Evolutionary conservation across 2,888 invertebrate species (phyloP), one percentile per base, ranked within the genome.

Genomic region (Vandiemenella viatica): DNA sequence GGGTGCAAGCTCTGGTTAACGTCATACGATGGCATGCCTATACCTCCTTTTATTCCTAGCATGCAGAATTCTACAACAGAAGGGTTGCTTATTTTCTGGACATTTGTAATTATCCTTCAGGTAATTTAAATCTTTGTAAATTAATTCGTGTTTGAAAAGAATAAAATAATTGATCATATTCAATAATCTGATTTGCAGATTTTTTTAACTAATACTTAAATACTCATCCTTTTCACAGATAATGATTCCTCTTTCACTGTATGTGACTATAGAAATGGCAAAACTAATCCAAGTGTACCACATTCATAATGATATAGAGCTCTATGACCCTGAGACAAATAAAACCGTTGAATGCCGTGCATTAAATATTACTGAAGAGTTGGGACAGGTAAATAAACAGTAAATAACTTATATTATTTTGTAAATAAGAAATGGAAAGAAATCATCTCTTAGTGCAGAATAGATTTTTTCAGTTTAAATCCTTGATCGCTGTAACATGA

Each of bases 251-350:
- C 74, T 97, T 43, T 93, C 96, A 6, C 71, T 97, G 52, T 97
- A 97, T 69, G 96, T 97, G 47, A 92, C 95, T 3, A 80, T 97
- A 61, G 97, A 97, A 69, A 79, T 97, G 73, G 89, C 95, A 58
- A 97, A 96, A 68, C 77, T 96, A 54, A 76, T 90, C 52, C 96
- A 97, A 73, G 88, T 95, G 45, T 95, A 85, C 68, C 91, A 93
- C 66, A 95, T 97, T 60, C 86, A 89, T 61, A 81, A 89, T 60
- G 95, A 96, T 66, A 70, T 80, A 13, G 83, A 88, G 57, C 75
- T 97, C 63, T 91, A 85, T 66, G 90, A 96, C 65, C 74, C 80
- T 17, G 75, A 79, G 50, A 83, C 83, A 26, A 84, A 91, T 64
- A 87, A 83, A 59, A 73, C 79, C 56, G 78, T 86, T 48, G 84